These are phyloP conservation scores for Tringa solitaria DNA, from an alignment of 2,113 vertebrate species.

Conservation along the genomic window DNA sequence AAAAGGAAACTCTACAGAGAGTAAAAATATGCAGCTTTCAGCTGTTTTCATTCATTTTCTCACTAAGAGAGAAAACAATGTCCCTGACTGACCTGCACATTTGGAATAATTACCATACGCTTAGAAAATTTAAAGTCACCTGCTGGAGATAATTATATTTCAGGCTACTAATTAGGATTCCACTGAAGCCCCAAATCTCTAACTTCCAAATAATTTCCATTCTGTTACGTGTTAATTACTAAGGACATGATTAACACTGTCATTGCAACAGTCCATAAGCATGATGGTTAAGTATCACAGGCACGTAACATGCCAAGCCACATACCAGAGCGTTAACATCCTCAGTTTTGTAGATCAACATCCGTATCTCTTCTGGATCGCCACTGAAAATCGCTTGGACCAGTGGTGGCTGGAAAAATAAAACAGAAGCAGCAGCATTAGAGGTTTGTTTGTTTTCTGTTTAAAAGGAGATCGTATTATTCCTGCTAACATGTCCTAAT, in stretches of 20 bases:
- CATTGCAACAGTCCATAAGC: background rate
- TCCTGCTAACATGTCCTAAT: background rate
- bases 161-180: background rate
- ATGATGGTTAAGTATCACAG: background rate
- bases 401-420: constrained; percentile 85
- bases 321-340: constrained; percentile 95
- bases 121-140: constrained; percentile 3
- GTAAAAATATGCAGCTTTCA: background rate
- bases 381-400: constrained; percentile 96
- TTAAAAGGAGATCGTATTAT: background rate
- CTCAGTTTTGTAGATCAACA: constrained; percentile 96
- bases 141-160: background rate
- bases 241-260: background rate
- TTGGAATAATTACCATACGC: background rate
- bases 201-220: background rate
- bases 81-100: background rate
- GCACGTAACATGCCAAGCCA: background rate
- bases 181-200: background rate
- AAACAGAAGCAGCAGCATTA: constrained; percentile 10
- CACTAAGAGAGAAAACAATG: background rate
- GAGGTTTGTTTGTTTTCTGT: background rate
- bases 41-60: constrained; percentile 20
- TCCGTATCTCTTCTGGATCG: constrained; percentile 93
- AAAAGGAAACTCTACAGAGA: constrained; percentile 3
- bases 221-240: background rate